phyloP scores from a whole-genome alignment of 2,797 vertebrate genomes.

The Anomalospiza imberbis region DNA sequence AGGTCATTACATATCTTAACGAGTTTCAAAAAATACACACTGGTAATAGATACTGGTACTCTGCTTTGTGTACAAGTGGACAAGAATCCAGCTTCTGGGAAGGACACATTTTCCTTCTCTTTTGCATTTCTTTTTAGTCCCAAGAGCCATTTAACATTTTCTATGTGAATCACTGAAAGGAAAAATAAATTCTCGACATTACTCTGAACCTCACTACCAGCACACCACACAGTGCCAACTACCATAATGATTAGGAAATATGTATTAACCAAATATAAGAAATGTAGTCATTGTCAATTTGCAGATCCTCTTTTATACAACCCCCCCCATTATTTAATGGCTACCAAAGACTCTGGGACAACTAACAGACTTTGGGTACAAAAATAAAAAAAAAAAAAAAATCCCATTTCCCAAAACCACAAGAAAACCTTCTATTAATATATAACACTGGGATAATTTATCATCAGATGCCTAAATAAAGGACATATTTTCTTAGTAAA shows the following conservation, averaged over 20 bases:
- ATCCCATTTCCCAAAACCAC: background rate
- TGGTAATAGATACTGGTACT: background rate
- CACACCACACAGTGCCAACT: background rate
- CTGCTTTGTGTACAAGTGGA: background rate
- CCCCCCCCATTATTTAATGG: background rate
- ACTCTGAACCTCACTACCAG: background rate
- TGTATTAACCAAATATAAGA: background rate
- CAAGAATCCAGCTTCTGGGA: background rate
- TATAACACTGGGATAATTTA: background rate
- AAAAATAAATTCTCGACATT: background rate
- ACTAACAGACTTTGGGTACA: background rate
- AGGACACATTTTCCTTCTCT: background rate
- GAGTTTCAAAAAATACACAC: background rate
- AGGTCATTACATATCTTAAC: accelerated
- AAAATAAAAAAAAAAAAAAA: background rate
- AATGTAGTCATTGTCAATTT: background rate
- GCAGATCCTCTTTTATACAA: background rate
- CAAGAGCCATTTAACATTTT: background rate
- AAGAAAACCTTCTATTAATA: background rate
- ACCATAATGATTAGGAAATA: background rate
- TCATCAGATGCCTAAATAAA: background rate
- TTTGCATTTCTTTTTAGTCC: background rate
- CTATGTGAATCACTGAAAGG: background rate
- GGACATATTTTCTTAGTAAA: background rate
- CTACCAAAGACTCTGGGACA: background rate